Evolutionary conservation across 2,888 invertebrate species (phyloP), one percentile per base, ranked within the genome.

Genomic region (Criorhina ranunculi): DNA sequence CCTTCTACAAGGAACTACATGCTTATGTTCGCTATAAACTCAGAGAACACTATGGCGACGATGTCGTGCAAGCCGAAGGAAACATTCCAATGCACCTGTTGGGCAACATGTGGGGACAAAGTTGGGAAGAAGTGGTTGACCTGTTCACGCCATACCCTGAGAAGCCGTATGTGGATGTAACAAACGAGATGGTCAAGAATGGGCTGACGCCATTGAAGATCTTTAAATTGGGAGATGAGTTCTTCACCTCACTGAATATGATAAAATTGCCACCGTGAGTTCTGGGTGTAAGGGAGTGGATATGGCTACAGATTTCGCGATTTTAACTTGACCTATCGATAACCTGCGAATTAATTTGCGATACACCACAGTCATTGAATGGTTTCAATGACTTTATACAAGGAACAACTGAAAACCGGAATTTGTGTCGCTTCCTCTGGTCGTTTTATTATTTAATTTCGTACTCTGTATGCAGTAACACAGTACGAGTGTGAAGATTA

Each of bases 41-140:
- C 19, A 92, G 94, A 1, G 93, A 95, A 88, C 93, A 94, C 88
- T 97, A 97, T 89, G 96, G 96, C 0, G 93, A 94, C 9, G 92
- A 93, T 7, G 91, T 95, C 0, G 94, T 95, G 0, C 92, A 94
- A 0, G 93, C 93, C 35, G 93, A 91, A 62, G 96, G 95, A 69
- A 95, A 95, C 0, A 95, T 96, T 67, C 96, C 96, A 0, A 96
- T 95, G 15, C 96, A 96, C 93, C 92, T 96, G 31, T 90, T 96
- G 81, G 96, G 96, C 93, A 92, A 97, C 89, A 95, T 97, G 95
- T 97, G 97, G 97, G 95, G 95, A 0, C 97, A 97, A 90, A 93
- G 93, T 0, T 97, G 97, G 97, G 92, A 92, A 55, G 88, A 89
- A 33, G 88, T 90, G 0, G 88, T 89, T 7, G 90, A 91, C 1